phyloP scores from a whole-genome alignment of 1,140 invertebrate genomes.

The Heliconius hermathena region DNA sequence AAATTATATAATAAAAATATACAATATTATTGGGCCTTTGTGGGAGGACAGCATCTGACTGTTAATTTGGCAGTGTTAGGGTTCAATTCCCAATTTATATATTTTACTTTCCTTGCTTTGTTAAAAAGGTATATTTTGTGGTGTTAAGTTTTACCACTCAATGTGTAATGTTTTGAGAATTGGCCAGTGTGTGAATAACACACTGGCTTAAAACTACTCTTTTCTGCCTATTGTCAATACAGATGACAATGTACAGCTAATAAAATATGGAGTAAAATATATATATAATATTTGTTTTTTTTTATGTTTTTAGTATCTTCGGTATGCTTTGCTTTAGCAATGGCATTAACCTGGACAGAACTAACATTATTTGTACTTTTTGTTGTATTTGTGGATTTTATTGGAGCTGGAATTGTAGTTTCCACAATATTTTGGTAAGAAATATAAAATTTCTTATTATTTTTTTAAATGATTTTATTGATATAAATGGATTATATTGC shows the following conservation, averaged over 20 bases:
- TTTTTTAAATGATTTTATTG: too few species aligned
- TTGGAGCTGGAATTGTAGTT: slow-evolving; percentile 92
- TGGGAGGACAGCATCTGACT: neutral
- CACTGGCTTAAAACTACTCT: too few species aligned
- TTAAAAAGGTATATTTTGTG: too few species aligned
- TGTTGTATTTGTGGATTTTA: slow-evolving; percentile 97
- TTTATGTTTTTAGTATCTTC: slow-evolving; percentile 88
- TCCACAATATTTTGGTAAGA: slow-evolving; percentile 95
- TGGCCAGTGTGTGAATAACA: too few species aligned
- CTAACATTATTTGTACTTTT: slow-evolving; percentile 95
- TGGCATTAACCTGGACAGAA: slow-evolving; percentile 88
- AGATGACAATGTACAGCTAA: too few species aligned
- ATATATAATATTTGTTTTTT: slow-evolving; percentile 5
- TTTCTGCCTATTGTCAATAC: too few species aligned
- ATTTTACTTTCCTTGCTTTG: too few species aligned
- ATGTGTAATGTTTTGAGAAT: too few species aligned
- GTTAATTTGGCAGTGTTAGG: neutral
- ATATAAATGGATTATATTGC: too few species aligned
- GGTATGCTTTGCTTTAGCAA: slow-evolving; percentile 92
- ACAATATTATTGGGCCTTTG: neutral
- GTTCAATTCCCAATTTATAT: too few species aligned
- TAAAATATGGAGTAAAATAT: too few species aligned
- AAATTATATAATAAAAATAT: slow-evolving; percentile 3
- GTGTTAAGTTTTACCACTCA: too few species aligned
- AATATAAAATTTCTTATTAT: neutral